phyloP scores from a whole-genome alignment of 2,888 invertebrate genomes.

The Prosapia bicincta region DNA sequence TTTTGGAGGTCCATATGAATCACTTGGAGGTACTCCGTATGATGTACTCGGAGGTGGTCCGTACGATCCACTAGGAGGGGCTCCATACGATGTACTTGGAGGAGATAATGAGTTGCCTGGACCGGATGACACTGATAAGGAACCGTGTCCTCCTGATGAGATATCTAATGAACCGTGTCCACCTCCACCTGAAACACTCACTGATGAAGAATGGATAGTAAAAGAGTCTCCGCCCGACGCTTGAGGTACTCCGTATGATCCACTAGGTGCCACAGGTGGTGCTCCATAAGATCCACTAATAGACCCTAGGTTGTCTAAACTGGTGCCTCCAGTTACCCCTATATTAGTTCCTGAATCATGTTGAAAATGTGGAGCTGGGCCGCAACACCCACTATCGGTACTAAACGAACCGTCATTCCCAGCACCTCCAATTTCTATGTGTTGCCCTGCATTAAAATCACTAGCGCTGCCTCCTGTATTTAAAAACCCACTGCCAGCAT shows the following conservation, averaged over 20 bases:
- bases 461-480: background rate
- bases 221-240: background rate
- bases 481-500: background rate
- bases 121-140: slow-evolving; percentile 33
- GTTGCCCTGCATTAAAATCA: background rate
- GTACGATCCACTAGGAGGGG: slow-evolving; percentile 44
- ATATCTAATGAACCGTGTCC: background rate
- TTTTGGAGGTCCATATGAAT: slow-evolving; percentile 23
- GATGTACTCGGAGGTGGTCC: slow-evolving; percentile 36
- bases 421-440: background rate
- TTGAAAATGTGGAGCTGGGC: slow-evolving; percentile 24
- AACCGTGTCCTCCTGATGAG: slow-evolving; percentile 29
- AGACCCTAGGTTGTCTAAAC: slow-evolving; percentile 12
- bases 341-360: background rate
- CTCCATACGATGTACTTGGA: slow-evolving; percentile 42
- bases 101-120: slow-evolving; percentile 34
- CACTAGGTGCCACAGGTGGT: slow-evolving; percentile 12
- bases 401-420: slow-evolving; percentile 11
- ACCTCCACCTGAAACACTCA: slow-evolving; percentile 8
- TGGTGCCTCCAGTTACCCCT: background rate
- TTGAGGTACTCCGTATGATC: slow-evolving; percentile 20
- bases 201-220: background rate
- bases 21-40: slow-evolving; percentile 47
- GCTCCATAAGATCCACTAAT: slow-evolving; percentile 22
- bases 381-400: slow-evolving; percentile 21